Evolutionary conservation across 2,888 invertebrate species (phyloP).

Genomic region (Incurvaria masculella): DNA sequence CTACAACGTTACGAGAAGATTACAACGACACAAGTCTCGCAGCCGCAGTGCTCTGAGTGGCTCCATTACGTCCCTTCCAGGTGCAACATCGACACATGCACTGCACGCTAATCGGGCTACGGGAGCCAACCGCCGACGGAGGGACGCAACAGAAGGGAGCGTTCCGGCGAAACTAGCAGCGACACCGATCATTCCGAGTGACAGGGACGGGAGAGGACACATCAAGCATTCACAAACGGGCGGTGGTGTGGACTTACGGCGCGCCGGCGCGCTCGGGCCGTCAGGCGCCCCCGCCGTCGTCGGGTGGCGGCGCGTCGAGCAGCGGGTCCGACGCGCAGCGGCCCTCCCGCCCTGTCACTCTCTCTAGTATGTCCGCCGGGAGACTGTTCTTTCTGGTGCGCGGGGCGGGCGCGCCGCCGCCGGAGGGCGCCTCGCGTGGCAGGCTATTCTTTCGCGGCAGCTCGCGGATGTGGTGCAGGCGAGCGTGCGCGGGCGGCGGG

Average conservation of each 20-base stretch:
- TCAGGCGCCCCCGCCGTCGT: background rate
- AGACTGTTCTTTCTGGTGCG: conserved; percentile 47
- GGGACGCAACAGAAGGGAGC: background rate
- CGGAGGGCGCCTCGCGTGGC: conserved; percentile 19
- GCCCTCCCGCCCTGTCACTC: conserved; percentile 26
- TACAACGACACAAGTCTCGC: too few relatives aligned
- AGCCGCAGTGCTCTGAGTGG: too few relatives aligned
- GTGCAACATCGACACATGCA: background rate
- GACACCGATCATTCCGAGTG: background rate
- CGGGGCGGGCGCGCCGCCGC: conserved; percentile 27
- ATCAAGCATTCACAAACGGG: background rate
- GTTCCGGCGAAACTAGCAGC: background rate
- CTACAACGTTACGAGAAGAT: too few relatives aligned
- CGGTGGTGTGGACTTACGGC: background rate
- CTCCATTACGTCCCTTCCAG: too few relatives aligned
- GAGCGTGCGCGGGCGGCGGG: conserved; percentile 31
- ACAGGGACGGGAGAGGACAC: background rate
- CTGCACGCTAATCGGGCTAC: background rate
- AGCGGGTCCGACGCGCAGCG: conserved; percentile 30
- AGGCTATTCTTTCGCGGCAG: conserved; percentile 49
- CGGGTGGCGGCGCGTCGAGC: background rate
- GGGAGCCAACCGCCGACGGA: too few relatives aligned
- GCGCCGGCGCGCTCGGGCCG: background rate
- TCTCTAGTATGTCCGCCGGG: conserved; percentile 40
- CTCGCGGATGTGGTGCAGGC: conserved; percentile 24